phyloP scores from a whole-genome alignment of 2,113 vertebrate genomes.

The Oenanthe oenanthe region DNA sequence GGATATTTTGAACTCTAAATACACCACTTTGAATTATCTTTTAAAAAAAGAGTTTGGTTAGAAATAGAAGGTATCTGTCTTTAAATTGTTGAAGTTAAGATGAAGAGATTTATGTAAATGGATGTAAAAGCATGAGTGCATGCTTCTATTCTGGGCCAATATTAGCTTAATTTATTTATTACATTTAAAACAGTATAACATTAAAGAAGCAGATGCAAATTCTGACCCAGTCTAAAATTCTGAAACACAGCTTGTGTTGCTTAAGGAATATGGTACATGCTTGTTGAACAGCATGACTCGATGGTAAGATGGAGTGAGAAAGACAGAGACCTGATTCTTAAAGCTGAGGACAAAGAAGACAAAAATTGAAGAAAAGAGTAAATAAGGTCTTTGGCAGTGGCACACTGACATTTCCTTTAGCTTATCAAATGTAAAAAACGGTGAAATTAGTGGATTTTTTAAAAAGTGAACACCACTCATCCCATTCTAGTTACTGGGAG shows the following conservation, averaged over 20 bases:
- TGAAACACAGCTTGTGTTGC: neutral
- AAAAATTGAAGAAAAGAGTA: neutral
- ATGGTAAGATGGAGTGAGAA: neutral
- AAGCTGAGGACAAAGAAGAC: neutral
- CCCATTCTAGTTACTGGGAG: neutral
- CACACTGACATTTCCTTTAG: neutral
- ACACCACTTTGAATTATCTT: neutral
- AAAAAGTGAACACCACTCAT: neutral
- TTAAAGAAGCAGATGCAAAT: neutral
- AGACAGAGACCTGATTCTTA: neutral
- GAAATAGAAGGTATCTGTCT: neutral
- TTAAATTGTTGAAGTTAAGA: neutral
- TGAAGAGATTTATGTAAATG: neutral
- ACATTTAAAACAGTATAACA: neutral
- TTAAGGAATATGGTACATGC: neutral
- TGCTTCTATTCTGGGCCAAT: neutral
- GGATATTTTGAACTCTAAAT: neutral
- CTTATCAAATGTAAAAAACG: neutral
- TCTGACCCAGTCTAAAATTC: neutral
- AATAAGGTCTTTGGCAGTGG: neutral
- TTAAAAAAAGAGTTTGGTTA: neutral
- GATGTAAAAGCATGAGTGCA: neutral
- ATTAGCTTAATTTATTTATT: neutral
- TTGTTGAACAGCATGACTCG: neutral
- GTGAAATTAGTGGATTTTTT: neutral